Evolutionary conservation across 2,113 vertebrate genomes (phyloP), one percentile per base, ranked within the genome.

Genomic region (Grammomys surdaster): DNA sequence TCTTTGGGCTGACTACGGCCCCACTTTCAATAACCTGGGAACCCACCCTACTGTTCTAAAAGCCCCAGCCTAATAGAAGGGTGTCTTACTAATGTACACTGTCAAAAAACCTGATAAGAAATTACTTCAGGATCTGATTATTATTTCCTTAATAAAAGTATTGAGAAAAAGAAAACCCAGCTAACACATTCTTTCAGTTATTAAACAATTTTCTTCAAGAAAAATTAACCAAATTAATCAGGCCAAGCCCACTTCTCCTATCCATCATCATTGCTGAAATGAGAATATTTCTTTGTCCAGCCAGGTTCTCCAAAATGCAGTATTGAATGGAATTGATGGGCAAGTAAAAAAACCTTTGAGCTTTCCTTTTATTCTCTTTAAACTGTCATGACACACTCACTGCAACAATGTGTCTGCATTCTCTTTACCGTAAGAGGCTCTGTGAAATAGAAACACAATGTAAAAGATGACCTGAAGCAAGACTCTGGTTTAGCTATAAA

Each of bases 391-490:
- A 90, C 90, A 88, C 97, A 95, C 95, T 91, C 91, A 97, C 96
- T n/a, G 94, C 26, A 78, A 94, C 97, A 92, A 91, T 0, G 2
- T 70, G 94, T 97, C 96, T 95, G 28, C 89, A 78, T 95, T 97
- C 97, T 95, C 91, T 95, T 97, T 94, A 97, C 93, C 94, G 73
- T 97, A 97, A 96, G 63, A 91, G 89, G 96, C 89, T 94, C 89
- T 96, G 93, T 97, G 97, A 98, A 98, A 97, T 91, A 36, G 33
- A 96, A 97, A 97, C 31, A 73, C 40, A 91, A 12, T 77, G 95
- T 97, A 95, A 97, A 97, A 98, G 94, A 97, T 95, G 93, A 94
- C 93, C 96, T 96, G 87, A 76, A 92, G 97, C 58, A 40, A 92
- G 91, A 76, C 95, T 92, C 96, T 95, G 36, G 36, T 77, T 96